phyloP scores from a whole-genome alignment of 2,797 vertebrate genomes.

The Alcedo atthis region DNA sequence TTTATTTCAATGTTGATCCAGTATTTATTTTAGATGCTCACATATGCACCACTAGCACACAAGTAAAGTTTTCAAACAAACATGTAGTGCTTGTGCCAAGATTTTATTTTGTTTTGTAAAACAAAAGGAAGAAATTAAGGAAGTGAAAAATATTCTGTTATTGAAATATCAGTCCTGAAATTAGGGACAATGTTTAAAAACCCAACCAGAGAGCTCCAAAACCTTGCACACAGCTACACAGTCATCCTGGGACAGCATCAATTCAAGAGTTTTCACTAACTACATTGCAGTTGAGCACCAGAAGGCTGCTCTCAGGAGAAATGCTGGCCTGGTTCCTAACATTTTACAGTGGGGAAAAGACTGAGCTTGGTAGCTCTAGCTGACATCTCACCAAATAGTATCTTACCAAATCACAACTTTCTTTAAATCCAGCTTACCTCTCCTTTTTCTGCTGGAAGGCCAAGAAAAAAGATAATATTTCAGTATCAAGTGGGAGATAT shows the following conservation, averaged over 20 bases:
- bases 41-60: not conserved
- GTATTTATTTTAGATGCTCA: not conserved
- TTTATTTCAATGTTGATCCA: slow-evolving; percentile 65
- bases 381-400: no score
- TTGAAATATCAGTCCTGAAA: not conserved
- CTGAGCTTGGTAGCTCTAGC: not conserved
- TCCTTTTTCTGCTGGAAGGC: not conserved
- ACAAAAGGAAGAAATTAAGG: not conserved
- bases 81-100: not conserved
- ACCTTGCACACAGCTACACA: not conserved
- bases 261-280: not conserved
- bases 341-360: not conserved
- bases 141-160: not conserved
- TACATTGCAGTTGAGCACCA: rapidly evolving
- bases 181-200: not conserved
- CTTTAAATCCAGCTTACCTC: not conserved
- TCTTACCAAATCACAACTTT: not conserved
- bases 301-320: not conserved
- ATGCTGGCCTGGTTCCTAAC: not conserved
- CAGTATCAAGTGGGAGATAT: not conserved
- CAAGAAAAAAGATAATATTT: not conserved
- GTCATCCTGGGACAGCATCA: not conserved
- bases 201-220: not conserved
- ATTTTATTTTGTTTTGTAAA: not conserved
- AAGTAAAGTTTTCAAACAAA: not conserved